These are phyloP conservation scores for Eulimnadia texana DNA, from an alignment of 1,140 invertebrate genomes.

Conservation along the genomic window DNA sequence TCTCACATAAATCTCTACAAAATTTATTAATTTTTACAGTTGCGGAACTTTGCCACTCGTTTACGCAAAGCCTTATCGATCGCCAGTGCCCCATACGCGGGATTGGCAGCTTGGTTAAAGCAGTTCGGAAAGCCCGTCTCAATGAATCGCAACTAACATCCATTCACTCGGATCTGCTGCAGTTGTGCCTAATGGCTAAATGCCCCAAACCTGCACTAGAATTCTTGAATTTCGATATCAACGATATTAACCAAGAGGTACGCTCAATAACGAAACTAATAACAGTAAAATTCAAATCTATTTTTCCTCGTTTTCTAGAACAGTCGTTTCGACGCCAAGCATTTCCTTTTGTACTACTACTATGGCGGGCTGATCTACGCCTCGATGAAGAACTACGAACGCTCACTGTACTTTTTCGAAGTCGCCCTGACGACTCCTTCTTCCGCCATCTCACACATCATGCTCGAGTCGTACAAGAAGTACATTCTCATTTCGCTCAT, in stretches of 20 bases:
- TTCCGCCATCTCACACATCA: slow-evolving; percentile 85
- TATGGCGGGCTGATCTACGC: slow-evolving; percentile 96
- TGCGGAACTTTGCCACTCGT: slow-evolving; percentile 71
- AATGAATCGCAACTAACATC: slow-evolving; percentile 79
- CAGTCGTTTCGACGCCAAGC: slow-evolving; percentile 73
- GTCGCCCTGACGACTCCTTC: slow-evolving; percentile 84
- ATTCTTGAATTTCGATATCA: slow-evolving; percentile 80
- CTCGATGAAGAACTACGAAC: slow-evolving; percentile 78
- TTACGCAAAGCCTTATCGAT: slow-evolving; percentile 62
- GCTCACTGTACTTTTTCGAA: slow-evolving; percentile 89
- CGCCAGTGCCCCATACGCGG: slow-evolving; percentile 62
- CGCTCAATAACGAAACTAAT: slow-evolving; percentile 17
- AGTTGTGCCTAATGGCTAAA: slow-evolving; percentile 78
- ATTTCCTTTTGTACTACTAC: slow-evolving; percentile 88
- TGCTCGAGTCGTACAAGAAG: slow-evolving; percentile 94
- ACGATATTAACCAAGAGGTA: slow-evolving; percentile 73
- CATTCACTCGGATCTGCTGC: slow-evolving; percentile 83
- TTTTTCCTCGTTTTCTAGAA: slow-evolving; percentile 32
- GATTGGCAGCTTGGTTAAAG: slow-evolving; percentile 63
- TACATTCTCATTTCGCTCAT: slow-evolving; percentile 84
- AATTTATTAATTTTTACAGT: slow-evolving; percentile 39
- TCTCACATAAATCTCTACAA: neutral
- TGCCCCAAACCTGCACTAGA: slow-evolving; percentile 81
- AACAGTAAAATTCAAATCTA: neutral
- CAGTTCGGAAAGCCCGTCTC: slow-evolving; percentile 76